These are phyloP conservation scores for Danio aesculapii DNA, from an alignment of 2,797 vertebrate genomes.

Conservation along the genomic window DNA sequence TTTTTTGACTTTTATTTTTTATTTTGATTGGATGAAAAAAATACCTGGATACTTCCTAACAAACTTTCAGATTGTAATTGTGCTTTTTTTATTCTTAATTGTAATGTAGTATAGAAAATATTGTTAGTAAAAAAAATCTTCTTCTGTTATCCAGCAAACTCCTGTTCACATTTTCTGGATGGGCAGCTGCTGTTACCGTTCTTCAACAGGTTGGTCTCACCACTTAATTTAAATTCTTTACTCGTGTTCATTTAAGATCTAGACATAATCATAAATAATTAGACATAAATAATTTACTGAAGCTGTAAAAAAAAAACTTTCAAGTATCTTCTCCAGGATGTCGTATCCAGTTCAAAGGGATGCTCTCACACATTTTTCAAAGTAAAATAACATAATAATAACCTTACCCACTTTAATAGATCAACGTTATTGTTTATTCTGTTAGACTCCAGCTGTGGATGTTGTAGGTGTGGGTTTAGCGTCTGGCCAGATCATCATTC, in stretches of 20 bases:
- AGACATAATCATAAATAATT: neutral
- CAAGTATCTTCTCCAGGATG: neutral
- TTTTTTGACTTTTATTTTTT: neutral
- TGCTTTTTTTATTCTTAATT: constrained; percentile 17
- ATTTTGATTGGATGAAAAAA: neutral
- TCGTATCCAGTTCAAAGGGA: neutral
- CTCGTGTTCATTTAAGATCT: neutral
- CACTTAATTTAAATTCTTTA: neutral
- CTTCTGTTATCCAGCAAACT: constrained; percentile 83
- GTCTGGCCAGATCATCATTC: constrained; percentile 89
- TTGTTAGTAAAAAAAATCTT: constrained; percentile 4
- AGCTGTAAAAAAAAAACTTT: too few species aligned
- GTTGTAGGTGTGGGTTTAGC: constrained; percentile 88
- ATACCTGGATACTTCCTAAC: neutral
- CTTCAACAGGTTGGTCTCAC: constrained; percentile 86
- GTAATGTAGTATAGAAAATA: neutral
- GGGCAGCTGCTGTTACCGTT: constrained; percentile 85
- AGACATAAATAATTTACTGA: too few species aligned
- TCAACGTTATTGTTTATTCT: neutral
- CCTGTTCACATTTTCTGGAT: constrained; percentile 89
- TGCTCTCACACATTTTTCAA: neutral
- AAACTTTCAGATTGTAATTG: neutral
- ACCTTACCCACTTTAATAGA: neutral
- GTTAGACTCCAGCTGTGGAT: constrained; percentile 92
- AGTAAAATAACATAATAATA: neutral